Evolutionary conservation across 2,888 invertebrate genomes (phyloP), one percentile per base, ranked within the genome.

Genomic region (Hesperia comma): DNA sequence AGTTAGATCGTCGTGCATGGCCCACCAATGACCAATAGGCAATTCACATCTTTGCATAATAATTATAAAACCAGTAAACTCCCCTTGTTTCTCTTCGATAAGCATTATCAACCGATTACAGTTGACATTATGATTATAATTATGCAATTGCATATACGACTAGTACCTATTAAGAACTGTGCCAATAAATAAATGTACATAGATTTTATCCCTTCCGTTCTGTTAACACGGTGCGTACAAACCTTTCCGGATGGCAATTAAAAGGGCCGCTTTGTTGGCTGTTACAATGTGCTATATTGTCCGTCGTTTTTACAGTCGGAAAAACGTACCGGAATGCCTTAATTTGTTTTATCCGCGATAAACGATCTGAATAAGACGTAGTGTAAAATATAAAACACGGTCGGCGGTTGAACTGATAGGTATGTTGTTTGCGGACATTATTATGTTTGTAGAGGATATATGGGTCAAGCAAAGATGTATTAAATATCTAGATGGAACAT

Each of bases 1-100:
- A 72, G 79, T 69, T 75, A 76, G 79, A 75, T 75, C 75, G 75
- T 75, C 77, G 77, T 79, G 81, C 81, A 83, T 83, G 79, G 78
- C 73, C 74, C 75, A 67, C 73, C 68, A 26, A 53, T 58, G 63
- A 49, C 56, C n/a, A 2, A 8, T 12, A 10, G 32, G 61, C 53
- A 37, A 21, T 21, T 61, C 26, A 46, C 5, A 26, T 26, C 26
- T 26, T 4, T 26, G 5, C 26, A 26, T 26, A 26, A n/a, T n/a
- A n/a, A n/a, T 26, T 26, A 26, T 26, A 5, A 26, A 26, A 26
- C 26, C 5, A 26, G 26, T n/a, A n/a, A n/a, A n/a, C n/a, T n/a
- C n/a, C n/a, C n/a, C 26, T 26, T 5, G 26, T 5, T 26, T 26
- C 26, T 2, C 26, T 26, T 26, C 26, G 26, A 5, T 2, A 26